Percentiles rank a stretch among this genome's conserved stretches.
Conservation (phyloP, 2,888 invertebrate genomes). For the Tridacna gigas region DNA sequence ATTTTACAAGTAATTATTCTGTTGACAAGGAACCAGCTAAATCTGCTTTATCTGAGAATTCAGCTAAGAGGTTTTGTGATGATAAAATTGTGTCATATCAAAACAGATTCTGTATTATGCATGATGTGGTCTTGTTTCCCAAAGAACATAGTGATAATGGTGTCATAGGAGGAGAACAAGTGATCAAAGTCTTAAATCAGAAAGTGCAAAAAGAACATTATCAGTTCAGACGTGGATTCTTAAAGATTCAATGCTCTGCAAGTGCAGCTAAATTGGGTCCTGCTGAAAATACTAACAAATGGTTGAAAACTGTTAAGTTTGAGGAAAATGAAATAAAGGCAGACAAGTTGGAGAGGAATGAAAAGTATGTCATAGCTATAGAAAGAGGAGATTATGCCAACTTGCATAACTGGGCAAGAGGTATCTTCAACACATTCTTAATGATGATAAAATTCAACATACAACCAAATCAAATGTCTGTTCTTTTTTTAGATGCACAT, state of each 20-base stretch:
- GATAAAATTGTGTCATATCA: constrained; percentile 34
- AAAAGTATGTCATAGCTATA: constrained; percentile 53
- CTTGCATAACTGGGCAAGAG: constrained; percentile 67
- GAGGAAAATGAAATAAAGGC: not conserved
- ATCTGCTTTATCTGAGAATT: constrained; percentile 25
- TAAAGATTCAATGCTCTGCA: constrained; percentile 47
- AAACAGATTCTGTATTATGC: constrained; percentile 37
- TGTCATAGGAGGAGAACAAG: constrained; percentile 62
- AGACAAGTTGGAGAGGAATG: not conserved
- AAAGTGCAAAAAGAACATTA: constrained; percentile 51
- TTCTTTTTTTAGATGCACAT: constrained; percentile 77
- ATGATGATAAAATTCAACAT: constrained; percentile 58
- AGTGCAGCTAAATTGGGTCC: not conserved
- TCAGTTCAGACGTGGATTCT: constrained; percentile 52
- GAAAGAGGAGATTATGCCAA: constrained; percentile 72
- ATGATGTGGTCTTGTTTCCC: constrained; percentile 40
- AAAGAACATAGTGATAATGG: constrained; percentile 18
- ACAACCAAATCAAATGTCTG: constrained; percentile 64
- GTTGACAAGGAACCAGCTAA: constrained; percentile 30
- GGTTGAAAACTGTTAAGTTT: constrained; percentile 7
- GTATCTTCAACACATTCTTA: constrained; percentile 68
- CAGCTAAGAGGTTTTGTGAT: constrained; percentile 37
- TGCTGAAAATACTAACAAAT: constrained; percentile 6
- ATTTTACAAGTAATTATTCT: constrained; percentile 40
- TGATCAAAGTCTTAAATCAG: constrained; percentile 56